Conservation (phyloP, 2,797 vertebrate species). For the Oreochromis grahami region DNA sequence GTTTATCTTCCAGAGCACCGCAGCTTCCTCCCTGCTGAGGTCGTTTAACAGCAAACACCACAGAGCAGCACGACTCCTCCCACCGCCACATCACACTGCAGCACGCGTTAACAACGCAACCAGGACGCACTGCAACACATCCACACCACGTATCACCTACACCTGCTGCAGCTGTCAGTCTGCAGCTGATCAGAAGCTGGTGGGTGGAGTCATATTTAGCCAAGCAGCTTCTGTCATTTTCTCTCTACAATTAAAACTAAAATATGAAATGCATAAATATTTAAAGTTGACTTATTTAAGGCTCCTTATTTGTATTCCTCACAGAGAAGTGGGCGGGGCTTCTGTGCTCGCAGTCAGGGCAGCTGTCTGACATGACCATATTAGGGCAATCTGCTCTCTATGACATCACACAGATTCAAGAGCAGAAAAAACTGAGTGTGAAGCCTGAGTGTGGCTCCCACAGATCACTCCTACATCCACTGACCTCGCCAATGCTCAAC, state of each 20-base stretch:
- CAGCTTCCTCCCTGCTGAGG: not conserved
- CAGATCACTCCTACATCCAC: not conserved
- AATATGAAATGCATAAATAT: not conserved
- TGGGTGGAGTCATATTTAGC: not conserved
- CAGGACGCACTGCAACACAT: not conserved
- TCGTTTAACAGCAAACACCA: not conserved
- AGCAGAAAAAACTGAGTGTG: not conserved
- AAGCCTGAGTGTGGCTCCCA: not conserved
- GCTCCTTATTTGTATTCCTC: not conserved
- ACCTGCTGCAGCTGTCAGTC: not conserved
- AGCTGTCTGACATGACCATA: not conserved
- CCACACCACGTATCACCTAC: not conserved
- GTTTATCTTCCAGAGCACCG: not conserved
- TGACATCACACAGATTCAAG: not conserved
- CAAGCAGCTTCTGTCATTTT: not conserved
- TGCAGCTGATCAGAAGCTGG: not conserved
- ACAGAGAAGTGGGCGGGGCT: not conserved
- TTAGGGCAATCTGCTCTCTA: not conserved
- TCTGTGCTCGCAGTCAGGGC: not conserved
- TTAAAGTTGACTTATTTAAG: rapidly evolving
- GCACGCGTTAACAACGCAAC: not conserved
- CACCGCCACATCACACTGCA: not conserved
- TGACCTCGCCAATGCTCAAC: not conserved
- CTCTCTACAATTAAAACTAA: not conserved
- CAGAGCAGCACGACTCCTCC: not conserved